Conservation (phyloP, 2,113 vertebrate species). For the Callipepla californica region DNA sequence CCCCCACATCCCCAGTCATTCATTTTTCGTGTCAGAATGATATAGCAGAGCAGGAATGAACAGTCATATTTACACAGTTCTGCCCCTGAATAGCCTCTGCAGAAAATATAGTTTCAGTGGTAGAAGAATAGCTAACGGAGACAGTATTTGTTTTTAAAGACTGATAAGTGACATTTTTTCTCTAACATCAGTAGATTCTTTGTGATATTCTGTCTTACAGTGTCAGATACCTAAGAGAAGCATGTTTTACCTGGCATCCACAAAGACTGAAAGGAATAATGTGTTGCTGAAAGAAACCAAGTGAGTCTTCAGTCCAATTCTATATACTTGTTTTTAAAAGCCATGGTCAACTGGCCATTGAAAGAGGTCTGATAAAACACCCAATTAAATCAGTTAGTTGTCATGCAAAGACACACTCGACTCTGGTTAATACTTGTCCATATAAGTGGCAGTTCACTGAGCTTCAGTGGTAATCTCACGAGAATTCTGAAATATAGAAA, state of each 20-base stretch:
- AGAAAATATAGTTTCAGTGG: background rate
- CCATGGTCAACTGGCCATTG: background rate
- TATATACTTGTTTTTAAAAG: background rate
- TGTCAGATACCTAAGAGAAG: background rate
- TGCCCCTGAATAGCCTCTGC: background rate
- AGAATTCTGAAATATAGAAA: background rate
- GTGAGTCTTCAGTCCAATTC: background rate
- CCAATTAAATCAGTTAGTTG: background rate
- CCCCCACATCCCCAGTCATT: background rate
- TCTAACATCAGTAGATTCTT: background rate
- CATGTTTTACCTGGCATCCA: rapidly evolving
- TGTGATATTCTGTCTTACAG: background rate
- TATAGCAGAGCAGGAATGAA: background rate
- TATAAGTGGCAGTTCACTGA: background rate
- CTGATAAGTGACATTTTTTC: background rate
- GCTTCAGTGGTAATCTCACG: background rate
- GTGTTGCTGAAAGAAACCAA: background rate
- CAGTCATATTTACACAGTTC: background rate
- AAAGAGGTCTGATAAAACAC: background rate
- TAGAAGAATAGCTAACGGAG: background rate
- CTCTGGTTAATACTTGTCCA: background rate
- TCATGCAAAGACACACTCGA: background rate
- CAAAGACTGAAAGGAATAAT: background rate
- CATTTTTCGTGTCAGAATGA: background rate
- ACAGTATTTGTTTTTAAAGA: background rate